phyloP scores from a whole-genome alignment of 2,888 invertebrate species.

The Cryptosula pallasiana region DNA sequence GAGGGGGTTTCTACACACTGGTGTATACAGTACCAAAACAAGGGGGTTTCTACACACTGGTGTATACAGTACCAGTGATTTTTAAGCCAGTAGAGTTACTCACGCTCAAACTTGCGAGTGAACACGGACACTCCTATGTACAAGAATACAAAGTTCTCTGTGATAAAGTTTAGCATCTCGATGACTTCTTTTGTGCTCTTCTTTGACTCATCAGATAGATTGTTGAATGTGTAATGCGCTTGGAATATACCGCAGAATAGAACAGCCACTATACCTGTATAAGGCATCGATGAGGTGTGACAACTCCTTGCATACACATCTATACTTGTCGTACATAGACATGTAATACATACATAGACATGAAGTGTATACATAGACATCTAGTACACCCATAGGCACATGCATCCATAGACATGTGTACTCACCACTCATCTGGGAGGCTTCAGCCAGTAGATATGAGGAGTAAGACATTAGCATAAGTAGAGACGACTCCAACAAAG shows the following conservation, averaged over 20 bases:
- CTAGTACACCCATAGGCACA: neutral
- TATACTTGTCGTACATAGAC: neutral
- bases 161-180: constrained; percentile 87
- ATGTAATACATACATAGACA: constrained; percentile 1
- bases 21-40: too few species aligned
- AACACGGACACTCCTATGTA: constrained; percentile 99
- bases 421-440: constrained; percentile 85
- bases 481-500: constrained; percentile 86
- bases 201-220: constrained; percentile 80
- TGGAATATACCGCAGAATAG: constrained; percentile 98
- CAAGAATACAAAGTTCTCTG: constrained; percentile 96
- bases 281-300: neutral
- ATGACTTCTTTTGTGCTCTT: constrained; percentile 81
- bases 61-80: too few species aligned
- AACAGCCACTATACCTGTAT: constrained; percentile 78
- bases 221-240: constrained; percentile 98
- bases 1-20: too few species aligned
- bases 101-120: constrained; percentile 92
- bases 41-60: too few species aligned
- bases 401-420: neutral
- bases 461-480: constrained; percentile 97
- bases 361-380: neutral
- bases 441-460: constrained; percentile 93
- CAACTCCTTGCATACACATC: neutral
- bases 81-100: too few species aligned